These are phyloP conservation scores for Zeus faber DNA, from an alignment of 2,113 vertebrate species.

Conservation along the genomic window DNA sequence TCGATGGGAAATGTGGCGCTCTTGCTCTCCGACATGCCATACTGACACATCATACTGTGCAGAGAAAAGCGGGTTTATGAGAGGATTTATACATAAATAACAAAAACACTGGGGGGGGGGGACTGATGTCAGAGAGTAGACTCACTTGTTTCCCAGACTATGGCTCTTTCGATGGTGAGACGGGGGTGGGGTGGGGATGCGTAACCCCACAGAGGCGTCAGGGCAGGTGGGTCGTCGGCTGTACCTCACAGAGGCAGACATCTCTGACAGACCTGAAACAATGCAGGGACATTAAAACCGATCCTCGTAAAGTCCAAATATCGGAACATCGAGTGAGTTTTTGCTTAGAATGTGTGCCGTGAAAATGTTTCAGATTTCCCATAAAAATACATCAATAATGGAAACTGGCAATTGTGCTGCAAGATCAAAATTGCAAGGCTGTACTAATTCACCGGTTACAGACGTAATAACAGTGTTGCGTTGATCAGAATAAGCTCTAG, in stretches of 20 bases:
- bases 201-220: constrained; percentile 85
- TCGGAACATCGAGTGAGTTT: too few relatives aligned
- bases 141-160: constrained; percentile 95
- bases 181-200: constrained; percentile 84
- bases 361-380: too few relatives aligned
- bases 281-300: too few relatives aligned
- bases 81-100: too few relatives aligned
- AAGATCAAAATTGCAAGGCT: too few relatives aligned
- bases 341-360: too few relatives aligned
- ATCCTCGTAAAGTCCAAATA: too few relatives aligned
- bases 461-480: too few relatives aligned
- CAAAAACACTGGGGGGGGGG: not conserved
- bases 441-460: too few relatives aligned
- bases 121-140: constrained; percentile 30
- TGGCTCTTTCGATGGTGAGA: constrained; percentile 95
- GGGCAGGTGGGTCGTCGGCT: constrained; percentile 90
- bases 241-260: constrained; percentile 79
- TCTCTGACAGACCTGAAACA: constrained; percentile 80
- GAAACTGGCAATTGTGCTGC: too few relatives aligned
- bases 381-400: too few relatives aligned
- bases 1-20: constrained; percentile 91
- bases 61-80: not conserved
- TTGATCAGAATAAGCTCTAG: too few relatives aligned
- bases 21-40: constrained; percentile 88
- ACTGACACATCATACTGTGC: constrained; percentile 90